Evolutionary conservation across 2,888 invertebrate species (phyloP), one percentile per base, ranked within the genome.

Genomic region (Habroteleia sp.): DNA sequence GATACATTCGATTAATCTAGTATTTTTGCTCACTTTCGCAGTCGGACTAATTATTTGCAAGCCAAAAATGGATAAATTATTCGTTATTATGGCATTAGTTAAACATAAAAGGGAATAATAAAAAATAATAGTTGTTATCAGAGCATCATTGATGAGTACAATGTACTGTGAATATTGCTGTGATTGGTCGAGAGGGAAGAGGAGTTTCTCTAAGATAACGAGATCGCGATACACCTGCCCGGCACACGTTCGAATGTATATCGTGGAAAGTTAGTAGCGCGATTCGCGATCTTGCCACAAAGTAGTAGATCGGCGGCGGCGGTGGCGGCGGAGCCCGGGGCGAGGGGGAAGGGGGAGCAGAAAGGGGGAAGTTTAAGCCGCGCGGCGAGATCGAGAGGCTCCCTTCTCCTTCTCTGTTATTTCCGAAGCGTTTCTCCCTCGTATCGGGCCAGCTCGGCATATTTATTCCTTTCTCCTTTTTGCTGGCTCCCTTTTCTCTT

Each of bases 381-480:
- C 56, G 39, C 60, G 52, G 60, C 58, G 29, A 63, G 71, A 76
- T 76, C 58, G 58, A 50, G 71, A 62, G 68, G 54, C 35, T 58
- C 69, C 74, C 74, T 66, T 62, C 72, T 52, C 62, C 72, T 48
- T 68, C 77, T 56, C 54, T 72, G 68, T 73, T 62, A 48, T 69
- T 76, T 76, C 76, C 62, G 73, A 56, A 46, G 60, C 52, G 54
- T 29, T 20, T 56, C 60, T 69, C 72, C 65, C 62, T 74, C 76
- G 60, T 65, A 68, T 78, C 73, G 60, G 54, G 35, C 77, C 77
- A 65, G 77, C 72, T 54, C 77, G 80, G 80, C 83, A 86, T 86
- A 86, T 87, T 86, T 86, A 86, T 86, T 85, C 85, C 83, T 84
- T 81, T 85, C 86, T 84, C 82, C 81, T 82, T n/a, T n/a, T 84